Evolutionary conservation across 2,797 vertebrate genomes (phyloP).

Genomic region (Hafferia zeledoni): DNA sequence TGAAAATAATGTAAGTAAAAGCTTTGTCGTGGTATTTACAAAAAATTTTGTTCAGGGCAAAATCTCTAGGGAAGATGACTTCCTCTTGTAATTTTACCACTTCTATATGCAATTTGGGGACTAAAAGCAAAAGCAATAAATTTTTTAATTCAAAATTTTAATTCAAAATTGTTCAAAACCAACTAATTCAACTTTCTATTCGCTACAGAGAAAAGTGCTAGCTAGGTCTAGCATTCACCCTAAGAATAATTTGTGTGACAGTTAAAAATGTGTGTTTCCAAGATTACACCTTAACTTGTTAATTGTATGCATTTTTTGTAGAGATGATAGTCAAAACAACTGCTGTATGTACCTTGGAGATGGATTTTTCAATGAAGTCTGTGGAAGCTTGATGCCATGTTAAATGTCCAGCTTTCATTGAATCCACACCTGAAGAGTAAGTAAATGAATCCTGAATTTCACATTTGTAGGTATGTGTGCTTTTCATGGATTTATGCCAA

Average conservation of each 20-base stretch:
- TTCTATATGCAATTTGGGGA: background rate
- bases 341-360: background rate
- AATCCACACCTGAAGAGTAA: background rate
- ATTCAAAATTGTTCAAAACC: background rate
- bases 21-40: background rate
- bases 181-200: background rate
- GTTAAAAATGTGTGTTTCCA: background rate
- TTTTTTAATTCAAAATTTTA: background rate
- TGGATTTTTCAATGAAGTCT: background rate
- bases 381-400: background rate
- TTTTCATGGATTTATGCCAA: slow-evolving; percentile 39
- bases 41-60: background rate
- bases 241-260: background rate
- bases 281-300: background rate
- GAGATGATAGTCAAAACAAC: background rate
- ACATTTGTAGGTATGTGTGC: background rate
- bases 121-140: background rate
- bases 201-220: background rate
- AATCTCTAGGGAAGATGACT: background rate
- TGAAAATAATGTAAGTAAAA: background rate
- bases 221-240: background rate
- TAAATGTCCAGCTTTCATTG: slow-evolving; percentile 38
- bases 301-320: background rate
- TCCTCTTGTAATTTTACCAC: background rate
- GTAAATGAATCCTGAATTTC: slow-evolving; percentile 10